Percentiles rank a stretch among this genome's conserved stretches.
These are phyloP conservation scores for Erythrolamprus reginae DNA, from an alignment of 2,113 vertebrate genomes.

Conservation along the genomic window DNA sequence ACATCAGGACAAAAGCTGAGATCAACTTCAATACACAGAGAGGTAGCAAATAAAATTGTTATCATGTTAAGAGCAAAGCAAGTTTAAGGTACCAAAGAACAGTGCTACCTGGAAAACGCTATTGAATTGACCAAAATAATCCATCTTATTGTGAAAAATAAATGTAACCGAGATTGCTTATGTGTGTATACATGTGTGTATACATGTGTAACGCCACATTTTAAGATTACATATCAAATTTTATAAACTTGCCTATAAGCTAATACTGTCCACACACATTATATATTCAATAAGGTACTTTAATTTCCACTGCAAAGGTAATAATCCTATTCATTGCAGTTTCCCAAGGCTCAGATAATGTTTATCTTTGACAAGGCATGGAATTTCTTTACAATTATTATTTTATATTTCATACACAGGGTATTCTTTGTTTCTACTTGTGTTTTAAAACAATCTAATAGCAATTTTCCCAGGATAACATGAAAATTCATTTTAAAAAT, in stretches of 20 bases:
- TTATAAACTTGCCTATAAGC: conserved; percentile 49
- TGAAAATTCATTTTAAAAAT: conserved; percentile 60
- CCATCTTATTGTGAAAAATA: conserved; percentile 34
- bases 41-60: conserved; percentile 12
- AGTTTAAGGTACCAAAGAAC: conserved; percentile 32
- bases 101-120: conserved; percentile 58
- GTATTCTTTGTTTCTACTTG: neutral
- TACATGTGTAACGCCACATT: conserved; percentile 64
- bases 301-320: conserved; percentile 46
- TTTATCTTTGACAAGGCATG: conserved; percentile 36
- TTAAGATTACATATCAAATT: conserved; percentile 61
- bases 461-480: conserved; percentile 57
- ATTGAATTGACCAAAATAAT: conserved; percentile 52
- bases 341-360: conserved; percentile 64
- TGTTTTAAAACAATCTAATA: conserved; percentile 21
- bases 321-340: conserved; percentile 55
- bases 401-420: conserved; percentile 63
- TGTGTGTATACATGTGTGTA: conserved; percentile 27
- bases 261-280: conserved; percentile 58
- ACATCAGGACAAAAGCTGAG: neutral
- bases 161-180: conserved; percentile 46
- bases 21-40: conserved; percentile 4
- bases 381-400: conserved; percentile 52
- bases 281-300: conserved; percentile 40
- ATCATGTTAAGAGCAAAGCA: conserved; percentile 41